Evolutionary conservation across 2,888 invertebrate species (phyloP).

Genomic region (Caenorhabditis sp.): DNA sequence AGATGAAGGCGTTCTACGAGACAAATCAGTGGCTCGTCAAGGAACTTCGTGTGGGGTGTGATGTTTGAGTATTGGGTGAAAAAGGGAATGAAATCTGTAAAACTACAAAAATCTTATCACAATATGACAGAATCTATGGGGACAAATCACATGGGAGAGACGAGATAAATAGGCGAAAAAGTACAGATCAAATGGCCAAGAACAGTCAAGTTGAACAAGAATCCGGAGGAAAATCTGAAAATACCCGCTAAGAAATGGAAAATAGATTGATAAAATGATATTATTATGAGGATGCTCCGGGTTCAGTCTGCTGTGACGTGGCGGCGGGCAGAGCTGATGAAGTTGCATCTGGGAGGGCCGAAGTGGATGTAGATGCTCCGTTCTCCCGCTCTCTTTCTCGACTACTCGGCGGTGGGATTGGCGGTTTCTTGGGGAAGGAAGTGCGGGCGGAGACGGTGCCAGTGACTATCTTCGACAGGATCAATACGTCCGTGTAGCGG

Average conservation of each 20-base stretch:
- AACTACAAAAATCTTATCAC: too few relatives aligned
- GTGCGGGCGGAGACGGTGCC: constrained; percentile 53
- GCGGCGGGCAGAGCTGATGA: too few relatives aligned
- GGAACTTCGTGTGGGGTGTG: constrained; percentile 6
- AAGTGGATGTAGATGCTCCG: background rate
- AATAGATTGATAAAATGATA: too few relatives aligned
- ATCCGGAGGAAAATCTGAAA: too few relatives aligned
- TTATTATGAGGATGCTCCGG: background rate
- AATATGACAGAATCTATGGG: too few relatives aligned
- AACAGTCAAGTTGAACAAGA: too few relatives aligned
- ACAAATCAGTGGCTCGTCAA: constrained; percentile 33
- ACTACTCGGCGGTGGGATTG: constrained; percentile 48
- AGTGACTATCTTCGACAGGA: constrained; percentile 55
- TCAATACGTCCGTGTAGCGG: constrained; percentile 51
- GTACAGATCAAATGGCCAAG: too few relatives aligned
- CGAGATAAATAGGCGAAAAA: too few relatives aligned
- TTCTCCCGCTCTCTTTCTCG: constrained; percentile 28
- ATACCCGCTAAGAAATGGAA: too few relatives aligned
- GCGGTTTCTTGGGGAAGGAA: constrained; percentile 59
- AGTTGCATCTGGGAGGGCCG: constrained; percentile 3
- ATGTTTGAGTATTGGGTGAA: too few relatives aligned
- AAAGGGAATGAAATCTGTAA: too few relatives aligned
- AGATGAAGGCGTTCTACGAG: constrained; percentile 29
- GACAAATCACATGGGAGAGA: too few relatives aligned
- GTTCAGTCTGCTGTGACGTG: background rate